These are phyloP conservation scores for Ctenomys sociabilis DNA, from an alignment of 2,113 vertebrate genomes.

Conservation along the genomic window DNA sequence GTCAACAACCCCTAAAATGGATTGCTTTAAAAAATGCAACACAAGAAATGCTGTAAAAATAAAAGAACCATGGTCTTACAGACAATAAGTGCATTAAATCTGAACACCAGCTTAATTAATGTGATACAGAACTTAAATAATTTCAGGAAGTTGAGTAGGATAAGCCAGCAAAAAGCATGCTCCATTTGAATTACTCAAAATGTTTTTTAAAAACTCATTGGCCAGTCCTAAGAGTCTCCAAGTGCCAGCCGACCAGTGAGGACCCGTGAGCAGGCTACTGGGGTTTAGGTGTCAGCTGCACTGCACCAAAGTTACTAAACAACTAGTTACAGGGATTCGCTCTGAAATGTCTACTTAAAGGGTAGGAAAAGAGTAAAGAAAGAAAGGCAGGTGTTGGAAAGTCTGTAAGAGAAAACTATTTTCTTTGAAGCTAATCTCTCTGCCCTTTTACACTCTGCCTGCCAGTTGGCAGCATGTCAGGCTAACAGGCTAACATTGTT, in stretches of 20 bases:
- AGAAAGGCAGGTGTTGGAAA: not conserved
- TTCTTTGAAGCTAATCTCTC: not conserved
- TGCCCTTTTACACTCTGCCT: constrained; percentile 32
- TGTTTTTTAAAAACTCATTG: not conserved
- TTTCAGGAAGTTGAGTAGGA: not conserved
- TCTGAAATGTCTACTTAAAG: not conserved
- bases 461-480: constrained; percentile 49
- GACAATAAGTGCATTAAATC: not conserved
- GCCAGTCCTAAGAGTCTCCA: not conserved
- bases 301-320: not conserved
- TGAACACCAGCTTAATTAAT: constrained; percentile 32
- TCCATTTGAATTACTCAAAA: constrained; percentile 23
- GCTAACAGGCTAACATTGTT: constrained; percentile 62
- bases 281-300: not conserved
- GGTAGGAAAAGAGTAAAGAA: not conserved
- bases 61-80: not conserved
- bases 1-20: not conserved
- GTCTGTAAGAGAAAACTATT: not conserved
- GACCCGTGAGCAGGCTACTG: not conserved
- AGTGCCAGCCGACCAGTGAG: not conserved
- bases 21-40: not conserved
- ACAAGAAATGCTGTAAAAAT: not conserved
- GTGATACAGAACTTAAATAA: not conserved
- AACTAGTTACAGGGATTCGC: not conserved
- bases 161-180: not conserved